Percentiles rank a stretch among this genome's conserved stretches.
Conservation (phyloP, 2,797 vertebrate genomes). For the Monodelphis domestica region DNA sequence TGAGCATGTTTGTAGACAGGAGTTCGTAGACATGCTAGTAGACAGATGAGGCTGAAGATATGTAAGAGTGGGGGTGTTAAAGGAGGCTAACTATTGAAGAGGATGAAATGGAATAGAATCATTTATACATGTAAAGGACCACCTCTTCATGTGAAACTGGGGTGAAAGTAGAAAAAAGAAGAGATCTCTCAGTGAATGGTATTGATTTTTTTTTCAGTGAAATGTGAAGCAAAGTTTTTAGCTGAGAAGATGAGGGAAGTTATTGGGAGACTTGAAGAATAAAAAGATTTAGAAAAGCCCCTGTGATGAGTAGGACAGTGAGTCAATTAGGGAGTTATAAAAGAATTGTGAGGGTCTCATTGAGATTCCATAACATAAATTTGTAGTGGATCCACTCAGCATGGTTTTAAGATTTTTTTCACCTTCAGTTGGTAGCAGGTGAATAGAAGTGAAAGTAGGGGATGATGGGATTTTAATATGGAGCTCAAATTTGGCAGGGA, state of each 20-base stretch:
- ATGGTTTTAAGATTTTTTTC: background rate
- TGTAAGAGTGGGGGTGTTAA: background rate
- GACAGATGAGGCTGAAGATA: background rate
- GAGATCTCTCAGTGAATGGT: background rate
- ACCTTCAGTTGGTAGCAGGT: background rate
- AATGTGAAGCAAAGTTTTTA: background rate
- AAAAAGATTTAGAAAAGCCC: too few species aligned
- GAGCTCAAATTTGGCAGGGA: background rate
- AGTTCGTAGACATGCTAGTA: too few species aligned
- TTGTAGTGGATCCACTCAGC: background rate
- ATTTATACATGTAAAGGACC: background rate
- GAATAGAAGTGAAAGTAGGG: background rate
- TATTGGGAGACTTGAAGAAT: too few species aligned
- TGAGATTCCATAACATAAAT: background rate
- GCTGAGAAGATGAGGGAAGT: background rate
- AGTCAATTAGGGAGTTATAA: background rate
- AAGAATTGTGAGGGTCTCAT: background rate
- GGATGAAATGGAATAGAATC: background rate
- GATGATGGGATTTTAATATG: background rate
- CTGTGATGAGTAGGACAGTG: too few species aligned
- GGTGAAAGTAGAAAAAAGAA: background rate
- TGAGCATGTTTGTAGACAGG: background rate
- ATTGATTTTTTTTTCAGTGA: background rate
- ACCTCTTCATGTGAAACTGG: background rate
- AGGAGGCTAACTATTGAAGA: background rate